These are phyloP conservation scores for Cataglyphis altisquamis DNA, from an alignment of 2,888 invertebrate genomes.

Conservation along the genomic window DNA sequence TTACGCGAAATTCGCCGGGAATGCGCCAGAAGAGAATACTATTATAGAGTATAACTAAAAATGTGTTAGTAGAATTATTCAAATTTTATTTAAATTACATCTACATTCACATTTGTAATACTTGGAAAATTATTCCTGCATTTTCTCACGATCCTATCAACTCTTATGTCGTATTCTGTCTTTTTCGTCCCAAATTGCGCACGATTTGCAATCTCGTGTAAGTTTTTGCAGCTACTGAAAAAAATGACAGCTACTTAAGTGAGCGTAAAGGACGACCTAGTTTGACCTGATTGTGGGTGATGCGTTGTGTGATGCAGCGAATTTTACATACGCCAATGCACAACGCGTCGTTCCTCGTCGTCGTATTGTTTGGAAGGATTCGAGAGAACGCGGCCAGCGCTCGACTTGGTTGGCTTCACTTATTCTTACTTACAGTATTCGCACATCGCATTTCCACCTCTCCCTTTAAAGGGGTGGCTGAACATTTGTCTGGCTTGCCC, in stretches of 20 bases:
- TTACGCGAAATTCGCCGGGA: slow-evolving; percentile 30
- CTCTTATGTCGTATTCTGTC: neutral
- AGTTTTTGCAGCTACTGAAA: slow-evolving; percentile 18
- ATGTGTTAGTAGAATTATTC: slow-evolving; percentile 36
- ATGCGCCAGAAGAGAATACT: slow-evolving; percentile 20
- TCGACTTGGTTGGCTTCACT: slow-evolving; percentile 79
- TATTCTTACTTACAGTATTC: slow-evolving; percentile 79
- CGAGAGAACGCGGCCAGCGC: slow-evolving; percentile 75
- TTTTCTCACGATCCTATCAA: neutral
- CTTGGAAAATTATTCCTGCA: slow-evolving; percentile 16
- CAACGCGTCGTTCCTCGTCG: slow-evolving; percentile 30
- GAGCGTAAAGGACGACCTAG: slow-evolving; percentile 49
- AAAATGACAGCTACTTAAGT: slow-evolving; percentile 38
- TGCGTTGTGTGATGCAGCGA: slow-evolving; percentile 1
- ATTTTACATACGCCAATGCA: slow-evolving; percentile 57
- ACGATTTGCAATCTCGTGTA: neutral
- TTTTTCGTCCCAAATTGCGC: neutral
- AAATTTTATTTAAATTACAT: slow-evolving; percentile 5
- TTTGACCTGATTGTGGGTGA: slow-evolving; percentile 20
- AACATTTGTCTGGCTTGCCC: slow-evolving; percentile 81
- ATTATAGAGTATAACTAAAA: neutral
- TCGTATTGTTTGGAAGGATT: slow-evolving; percentile 74
- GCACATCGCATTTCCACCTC: slow-evolving; percentile 76
- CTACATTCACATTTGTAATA: slow-evolving; percentile 15
- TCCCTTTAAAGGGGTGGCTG: slow-evolving; percentile 66